Evolutionary conservation across 2,888 invertebrate species (phyloP).

Genomic region (Cinara cedri): DNA sequence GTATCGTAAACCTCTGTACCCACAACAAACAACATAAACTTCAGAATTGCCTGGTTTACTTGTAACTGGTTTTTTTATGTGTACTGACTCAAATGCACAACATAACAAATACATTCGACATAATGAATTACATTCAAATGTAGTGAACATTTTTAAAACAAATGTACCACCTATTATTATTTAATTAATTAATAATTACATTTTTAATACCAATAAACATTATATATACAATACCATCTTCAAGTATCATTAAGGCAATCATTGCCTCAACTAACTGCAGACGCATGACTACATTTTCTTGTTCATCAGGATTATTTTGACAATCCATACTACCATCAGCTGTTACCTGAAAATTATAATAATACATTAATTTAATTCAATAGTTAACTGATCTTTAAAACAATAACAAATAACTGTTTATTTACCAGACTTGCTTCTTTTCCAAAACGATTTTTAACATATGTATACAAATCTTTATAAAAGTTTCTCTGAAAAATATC

Average conservation of each 20-base stretch:
- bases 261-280: constrained; percentile 79
- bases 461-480: constrained; percentile 31
- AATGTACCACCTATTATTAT: constrained; percentile 73
- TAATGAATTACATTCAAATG: constrained; percentile 82
- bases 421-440: constrained; percentile 46
- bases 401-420: neutral
- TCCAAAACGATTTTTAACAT: constrained; percentile 34
- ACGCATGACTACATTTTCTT: constrained; percentile 79
- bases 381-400: no score
- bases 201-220: neutral
- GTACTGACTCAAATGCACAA: constrained; percentile 75
- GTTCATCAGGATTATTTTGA: constrained; percentile 81
- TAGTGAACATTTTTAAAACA: constrained; percentile 88
- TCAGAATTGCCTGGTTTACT: constrained; percentile 97
- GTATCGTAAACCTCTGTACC: constrained; percentile 63
- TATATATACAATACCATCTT: constrained; percentile 41
- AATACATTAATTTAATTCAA: neutral
- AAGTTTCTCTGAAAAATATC: constrained; percentile 75
- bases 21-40: constrained; percentile 79
- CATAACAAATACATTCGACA: constrained; percentile 80
- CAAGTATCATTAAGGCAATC: constrained; percentile 62
- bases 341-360: constrained; percentile 68
- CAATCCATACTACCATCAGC: constrained; percentile 96
- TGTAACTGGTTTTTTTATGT: constrained; percentile 84
- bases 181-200: constrained; percentile 36